A percentile compares a stretch with the other conserved stretches of the same genome.
Conservation (phyloP, 1,140 invertebrate species). For the Yoshiicerus persimilis region DNA sequence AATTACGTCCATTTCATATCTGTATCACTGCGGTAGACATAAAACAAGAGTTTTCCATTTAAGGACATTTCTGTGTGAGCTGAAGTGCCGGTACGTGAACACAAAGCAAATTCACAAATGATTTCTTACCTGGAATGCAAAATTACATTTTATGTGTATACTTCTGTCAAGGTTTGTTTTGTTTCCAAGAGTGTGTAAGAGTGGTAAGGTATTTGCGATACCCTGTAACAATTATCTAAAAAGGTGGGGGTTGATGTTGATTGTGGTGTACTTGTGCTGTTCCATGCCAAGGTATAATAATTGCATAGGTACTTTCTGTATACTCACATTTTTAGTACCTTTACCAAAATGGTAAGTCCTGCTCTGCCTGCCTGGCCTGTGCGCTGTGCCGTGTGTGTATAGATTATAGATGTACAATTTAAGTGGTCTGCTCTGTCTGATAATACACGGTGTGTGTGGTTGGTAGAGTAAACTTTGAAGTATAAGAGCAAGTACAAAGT, state of each 20-base stretch:
- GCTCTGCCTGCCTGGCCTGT: neutral
- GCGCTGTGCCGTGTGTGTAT: no score
- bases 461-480: no score
- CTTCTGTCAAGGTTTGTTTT: neutral
- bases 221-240: neutral
- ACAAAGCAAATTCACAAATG: no score
- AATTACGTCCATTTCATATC: neutral
- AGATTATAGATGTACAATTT: no score
- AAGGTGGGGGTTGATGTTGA: neutral
- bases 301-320: neutral
- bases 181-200: neutral
- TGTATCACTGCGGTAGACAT: no score
- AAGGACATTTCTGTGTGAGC: neutral
- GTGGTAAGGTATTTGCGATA: neutral
- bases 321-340: neutral
- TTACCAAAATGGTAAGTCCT: neutral
- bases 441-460: no score
- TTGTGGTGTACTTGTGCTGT: neutral
- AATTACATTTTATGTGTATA: neutral
- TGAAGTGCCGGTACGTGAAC: neutral
- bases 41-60: neutral
- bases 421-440: no score
- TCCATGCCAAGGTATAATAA: neutral
- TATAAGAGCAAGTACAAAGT: no score
- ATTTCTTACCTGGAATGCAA: neutral